phyloP scores from a whole-genome alignment of 2,888 invertebrate species.

The Zootermopsis nevadensis region DNA sequence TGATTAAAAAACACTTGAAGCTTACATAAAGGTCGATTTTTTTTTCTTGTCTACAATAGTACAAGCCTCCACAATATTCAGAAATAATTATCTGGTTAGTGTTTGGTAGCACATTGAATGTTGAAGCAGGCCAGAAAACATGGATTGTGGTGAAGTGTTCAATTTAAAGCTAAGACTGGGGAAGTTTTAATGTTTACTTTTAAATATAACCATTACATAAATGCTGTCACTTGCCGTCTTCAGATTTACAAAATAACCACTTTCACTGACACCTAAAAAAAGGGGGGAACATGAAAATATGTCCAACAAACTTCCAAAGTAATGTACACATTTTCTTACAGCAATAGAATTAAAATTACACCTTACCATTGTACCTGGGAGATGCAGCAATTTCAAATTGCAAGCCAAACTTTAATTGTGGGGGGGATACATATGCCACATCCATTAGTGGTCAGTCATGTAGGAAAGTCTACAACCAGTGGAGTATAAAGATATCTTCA shows the following conservation, averaged over 20 bases:
- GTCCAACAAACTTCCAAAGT: constrained; percentile 37
- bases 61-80: constrained; percentile 50
- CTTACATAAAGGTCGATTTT: constrained; percentile 52
- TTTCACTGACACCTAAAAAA: constrained; percentile 46
- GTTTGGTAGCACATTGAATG: constrained; percentile 49
- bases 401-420: constrained; percentile 26
- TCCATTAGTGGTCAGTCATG: constrained; percentile 36
- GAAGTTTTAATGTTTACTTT: constrained; percentile 40
- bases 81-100: constrained; percentile 49
- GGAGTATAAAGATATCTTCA: constrained; percentile 17
- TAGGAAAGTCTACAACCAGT: constrained; percentile 33
- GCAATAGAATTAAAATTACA: constrained; percentile 42
- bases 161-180: constrained; percentile 46
- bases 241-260: constrained; percentile 40
- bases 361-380: constrained; percentile 24
- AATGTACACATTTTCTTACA: constrained; percentile 43
- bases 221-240: constrained; percentile 32
- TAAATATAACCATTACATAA: constrained; percentile 41
- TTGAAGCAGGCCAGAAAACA: constrained; percentile 48
- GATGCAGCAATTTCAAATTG: constrained; percentile 32
- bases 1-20: constrained; percentile 47
- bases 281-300: constrained; percentile 43
- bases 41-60: constrained; percentile 48
- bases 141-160: constrained; percentile 47
- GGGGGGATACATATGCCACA: constrained; percentile 26